phyloP scores from a whole-genome alignment of 2,113 vertebrate genomes.

The Pantherophis guttatus region DNA sequence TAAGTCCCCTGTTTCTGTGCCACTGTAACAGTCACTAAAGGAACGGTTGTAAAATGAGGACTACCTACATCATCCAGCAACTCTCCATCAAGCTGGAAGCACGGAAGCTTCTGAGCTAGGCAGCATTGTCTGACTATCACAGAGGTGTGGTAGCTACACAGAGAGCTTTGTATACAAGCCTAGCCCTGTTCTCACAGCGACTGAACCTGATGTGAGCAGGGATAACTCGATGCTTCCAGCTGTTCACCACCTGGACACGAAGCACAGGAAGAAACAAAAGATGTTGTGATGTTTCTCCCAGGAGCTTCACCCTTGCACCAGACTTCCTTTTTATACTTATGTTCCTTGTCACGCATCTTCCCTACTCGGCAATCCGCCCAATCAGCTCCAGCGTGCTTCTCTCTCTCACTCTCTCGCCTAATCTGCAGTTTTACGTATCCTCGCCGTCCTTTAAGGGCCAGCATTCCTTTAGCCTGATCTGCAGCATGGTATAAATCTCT shows the following conservation, averaged over 20 bases:
- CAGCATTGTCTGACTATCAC: neutral
- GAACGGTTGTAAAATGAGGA: neutral
- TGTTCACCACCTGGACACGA: neutral
- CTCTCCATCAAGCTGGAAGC: neutral
- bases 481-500: conserved; percentile 40
- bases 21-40: neutral
- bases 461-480: conserved; percentile 41
- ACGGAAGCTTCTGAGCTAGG: neutral
- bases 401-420: neutral
- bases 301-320: neutral
- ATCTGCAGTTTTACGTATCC: conserved; percentile 14
- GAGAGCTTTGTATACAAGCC: neutral
- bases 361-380: conserved; percentile 1
- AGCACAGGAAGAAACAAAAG: neutral
- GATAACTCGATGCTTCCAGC: neutral
- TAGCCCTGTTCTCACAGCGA: too few relatives aligned
- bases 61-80: neutral
- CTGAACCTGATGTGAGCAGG: neutral
- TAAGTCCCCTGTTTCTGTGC: neutral
- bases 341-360: neutral
- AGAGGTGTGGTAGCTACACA: neutral
- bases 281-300: neutral
- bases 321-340: rapidly evolving
- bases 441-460: neutral
- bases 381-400: neutral